A percentile compares a stretch with the other conserved stretches of the same genome.
These are phyloP conservation scores for Polylopha cassiicola DNA, from an alignment of 2,888 invertebrate genomes.

Conservation along the genomic window DNA sequence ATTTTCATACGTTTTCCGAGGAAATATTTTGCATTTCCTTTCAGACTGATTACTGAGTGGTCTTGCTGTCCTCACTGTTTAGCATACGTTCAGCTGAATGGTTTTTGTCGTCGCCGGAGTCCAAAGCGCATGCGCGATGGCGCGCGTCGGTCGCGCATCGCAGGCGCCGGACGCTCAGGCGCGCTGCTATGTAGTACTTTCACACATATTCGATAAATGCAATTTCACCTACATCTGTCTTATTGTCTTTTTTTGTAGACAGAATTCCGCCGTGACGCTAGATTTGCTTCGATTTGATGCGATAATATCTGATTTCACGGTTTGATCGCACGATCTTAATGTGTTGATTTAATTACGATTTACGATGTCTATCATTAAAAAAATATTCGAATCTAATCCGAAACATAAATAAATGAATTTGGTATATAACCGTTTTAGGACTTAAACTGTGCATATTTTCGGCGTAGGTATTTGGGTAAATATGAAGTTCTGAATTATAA, in stretches of 20 bases:
- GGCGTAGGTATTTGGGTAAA: too few relatives aligned
- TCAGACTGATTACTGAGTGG: conserved; percentile 10
- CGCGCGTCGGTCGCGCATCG: conserved; percentile 54
- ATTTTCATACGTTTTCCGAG: conserved; percentile 1
- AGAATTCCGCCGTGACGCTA: conserved; percentile 13
- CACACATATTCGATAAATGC: conserved; percentile 51
- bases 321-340: conserved; percentile 7
- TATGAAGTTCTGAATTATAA: too few relatives aligned
- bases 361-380: neutral
- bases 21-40: conserved; percentile 10
- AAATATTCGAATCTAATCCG: neutral
- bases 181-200: conserved; percentile 51
- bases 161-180: conserved; percentile 38
- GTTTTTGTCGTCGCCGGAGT: conserved; percentile 23
- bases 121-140: conserved; percentile 40
- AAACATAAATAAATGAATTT: too few relatives aligned
- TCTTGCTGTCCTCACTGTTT: conserved; percentile 4
- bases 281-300: conserved; percentile 9
- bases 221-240: conserved; percentile 57
- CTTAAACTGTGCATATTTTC: too few relatives aligned
- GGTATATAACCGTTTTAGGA: too few relatives aligned
- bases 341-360: conserved; percentile 7
- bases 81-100: conserved; percentile 5
- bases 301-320: conserved; percentile 11
- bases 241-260: conserved; percentile 29